Percentiles rank a stretch among this genome's conserved stretches.
phyloP scores from a whole-genome alignment of 2,888 invertebrate species.

The Criorhina ranunculi region DNA sequence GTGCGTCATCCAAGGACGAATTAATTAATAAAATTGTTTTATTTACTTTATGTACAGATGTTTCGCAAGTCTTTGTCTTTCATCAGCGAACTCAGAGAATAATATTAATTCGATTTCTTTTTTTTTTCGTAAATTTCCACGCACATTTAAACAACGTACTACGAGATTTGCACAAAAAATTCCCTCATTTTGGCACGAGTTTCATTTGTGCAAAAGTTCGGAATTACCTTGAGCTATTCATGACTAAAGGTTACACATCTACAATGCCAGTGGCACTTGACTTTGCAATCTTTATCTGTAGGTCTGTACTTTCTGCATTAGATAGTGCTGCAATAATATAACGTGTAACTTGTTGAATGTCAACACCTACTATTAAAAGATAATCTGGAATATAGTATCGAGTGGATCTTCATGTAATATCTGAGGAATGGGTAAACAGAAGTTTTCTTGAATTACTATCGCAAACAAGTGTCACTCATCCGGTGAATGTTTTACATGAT shows the following conservation, averaged over 20 bases:
- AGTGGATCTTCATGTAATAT: slow-evolving; percentile 46
- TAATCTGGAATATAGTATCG: slow-evolving; percentile 59
- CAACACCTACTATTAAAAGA: slow-evolving; percentile 32
- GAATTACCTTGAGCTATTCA: slow-evolving; percentile 27
- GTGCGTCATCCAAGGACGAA: slow-evolving; percentile 37
- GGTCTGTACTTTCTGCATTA: slow-evolving; percentile 28
- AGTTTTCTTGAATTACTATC: slow-evolving; percentile 20
- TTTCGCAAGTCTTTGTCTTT: not conserved
- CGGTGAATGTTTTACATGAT: slow-evolving; percentile 60
- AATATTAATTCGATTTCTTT: not conserved
- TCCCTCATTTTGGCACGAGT: not conserved
- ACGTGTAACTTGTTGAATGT: slow-evolving; percentile 16
- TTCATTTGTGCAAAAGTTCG: slow-evolving; percentile 4
- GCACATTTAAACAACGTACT: not conserved
- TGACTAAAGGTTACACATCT: slow-evolving; percentile 8
- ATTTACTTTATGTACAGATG: slow-evolving; percentile 7
- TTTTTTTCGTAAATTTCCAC: not conserved
- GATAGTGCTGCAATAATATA: slow-evolving; percentile 36
- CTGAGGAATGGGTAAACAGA: slow-evolving; percentile 42
- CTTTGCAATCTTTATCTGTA: slow-evolving; percentile 56
- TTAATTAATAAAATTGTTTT: slow-evolving; percentile 38
- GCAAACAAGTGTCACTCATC: slow-evolving; percentile 54
- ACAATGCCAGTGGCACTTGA: slow-evolving; percentile 49
- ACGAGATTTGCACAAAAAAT: not conserved
- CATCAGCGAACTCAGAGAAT: not conserved